phyloP scores from a whole-genome alignment of 2,888 invertebrate species.

The Nephrotoma flavescens region DNA sequence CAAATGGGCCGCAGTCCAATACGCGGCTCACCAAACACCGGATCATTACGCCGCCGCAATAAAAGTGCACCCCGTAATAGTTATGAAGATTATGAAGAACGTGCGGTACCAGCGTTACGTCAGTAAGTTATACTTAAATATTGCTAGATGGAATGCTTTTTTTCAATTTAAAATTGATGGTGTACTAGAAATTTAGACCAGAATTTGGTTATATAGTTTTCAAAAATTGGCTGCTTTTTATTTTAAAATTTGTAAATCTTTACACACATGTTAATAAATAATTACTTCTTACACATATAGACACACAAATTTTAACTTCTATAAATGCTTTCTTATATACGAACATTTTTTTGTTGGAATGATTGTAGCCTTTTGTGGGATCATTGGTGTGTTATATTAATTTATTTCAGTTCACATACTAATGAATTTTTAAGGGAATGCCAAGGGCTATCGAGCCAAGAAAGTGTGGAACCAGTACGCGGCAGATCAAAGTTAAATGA shows the following conservation, averaged over 20 bases:
- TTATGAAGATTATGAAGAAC: constrained; percentile 78
- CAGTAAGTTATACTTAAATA: constrained; percentile 48
- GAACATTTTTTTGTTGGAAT: neutral
- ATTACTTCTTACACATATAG: constrained; percentile 11
- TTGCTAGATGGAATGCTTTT: neutral
- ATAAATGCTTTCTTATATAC: neutral
- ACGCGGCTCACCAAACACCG: constrained; percentile 38
- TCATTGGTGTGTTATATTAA: constrained; percentile 4
- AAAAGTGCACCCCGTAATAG: constrained; percentile 54
- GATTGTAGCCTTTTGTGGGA: neutral
- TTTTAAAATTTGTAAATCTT: constrained; percentile 3
- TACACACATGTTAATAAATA: neutral
- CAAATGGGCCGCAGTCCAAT: constrained; percentile 24
- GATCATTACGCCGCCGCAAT: constrained; percentile 45
- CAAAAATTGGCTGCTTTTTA: constrained; percentile 9
- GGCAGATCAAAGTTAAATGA: constrained; percentile 49
- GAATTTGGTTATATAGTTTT: constrained; percentile 9
- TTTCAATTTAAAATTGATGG: constrained; percentile 2
- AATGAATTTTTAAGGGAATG: constrained; percentile 66
- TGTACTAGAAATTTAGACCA: constrained; percentile 7
- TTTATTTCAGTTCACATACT: constrained; percentile 53
- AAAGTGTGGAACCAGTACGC: constrained; percentile 23
- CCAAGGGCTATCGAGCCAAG: constrained; percentile 37
- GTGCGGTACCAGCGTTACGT: constrained; percentile 67
- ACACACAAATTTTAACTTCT: constrained; percentile 8